phyloP scores from a whole-genome alignment of 2,888 invertebrate genomes.

The Julus scandinavius region DNA sequence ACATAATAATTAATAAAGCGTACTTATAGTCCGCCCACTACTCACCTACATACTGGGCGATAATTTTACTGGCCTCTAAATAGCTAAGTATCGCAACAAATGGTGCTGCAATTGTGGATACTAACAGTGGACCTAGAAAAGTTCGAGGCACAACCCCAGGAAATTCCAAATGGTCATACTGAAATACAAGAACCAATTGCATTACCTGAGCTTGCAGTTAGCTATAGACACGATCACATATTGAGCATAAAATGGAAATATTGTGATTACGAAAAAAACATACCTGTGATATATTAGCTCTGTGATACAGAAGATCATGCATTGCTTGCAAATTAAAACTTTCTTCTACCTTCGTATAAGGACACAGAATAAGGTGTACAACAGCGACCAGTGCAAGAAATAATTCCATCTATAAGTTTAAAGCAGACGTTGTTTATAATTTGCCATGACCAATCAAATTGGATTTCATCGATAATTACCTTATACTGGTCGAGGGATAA shows the following conservation, averaged over 20 bases:
- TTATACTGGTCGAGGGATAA: not conserved
- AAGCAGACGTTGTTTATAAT: not conserved
- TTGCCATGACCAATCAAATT: not conserved
- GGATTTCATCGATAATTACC: not conserved
- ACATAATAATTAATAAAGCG: no score
- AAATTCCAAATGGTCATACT: slow-evolving; percentile 98
- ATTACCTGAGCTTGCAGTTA: no score
- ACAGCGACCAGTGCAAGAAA: slow-evolving; percentile 58
- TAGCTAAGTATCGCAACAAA: slow-evolving; percentile 75
- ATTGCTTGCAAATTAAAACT: slow-evolving; percentile 98
- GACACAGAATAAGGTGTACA: slow-evolving; percentile 85
- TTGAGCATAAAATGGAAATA: slow-evolving; percentile 53
- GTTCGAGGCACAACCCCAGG: slow-evolving; percentile 97
- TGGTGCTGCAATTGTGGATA: slow-evolving; percentile 83
- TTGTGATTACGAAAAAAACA: slow-evolving; percentile 57
- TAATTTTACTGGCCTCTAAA: slow-evolving; percentile 82
- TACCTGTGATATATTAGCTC: slow-evolving; percentile 85
- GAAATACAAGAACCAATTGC: slow-evolving; percentile 62
- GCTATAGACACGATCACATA: not conserved
- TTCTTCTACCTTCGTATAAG: slow-evolving; percentile 99
- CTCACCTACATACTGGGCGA: slow-evolving; percentile 88
- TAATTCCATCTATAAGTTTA: slow-evolving; percentile 66
- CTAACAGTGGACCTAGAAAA: slow-evolving; percentile 88
- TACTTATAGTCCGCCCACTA: no score
- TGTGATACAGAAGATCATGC: slow-evolving; percentile 94